Base-by-base conservation (phyloP, 1,140 invertebrate genomes). In the Sweltsa coloradensis region DNA sequence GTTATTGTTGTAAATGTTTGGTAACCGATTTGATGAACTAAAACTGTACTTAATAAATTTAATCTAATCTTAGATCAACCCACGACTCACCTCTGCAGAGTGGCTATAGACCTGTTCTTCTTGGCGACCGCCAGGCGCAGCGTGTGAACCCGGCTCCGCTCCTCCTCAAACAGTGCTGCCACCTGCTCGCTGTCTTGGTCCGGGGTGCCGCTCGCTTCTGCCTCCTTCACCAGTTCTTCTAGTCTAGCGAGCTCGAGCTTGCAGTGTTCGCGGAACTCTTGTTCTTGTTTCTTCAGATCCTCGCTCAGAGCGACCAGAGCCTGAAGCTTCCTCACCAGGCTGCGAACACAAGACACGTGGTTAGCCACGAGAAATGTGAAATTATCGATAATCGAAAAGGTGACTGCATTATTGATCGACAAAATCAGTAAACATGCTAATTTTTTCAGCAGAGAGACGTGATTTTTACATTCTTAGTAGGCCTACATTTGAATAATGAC, bases 101-200 rank as follows among this genome's bases (percentile, higher is more conserved):
- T 69, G 2, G 87, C 76, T 34, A 95, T 82, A 47, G 86, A 79
- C 47, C 89, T 71, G 64, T 90, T 94, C 53, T 84, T 78, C 50
- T 85, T 83, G 0, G 86, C 90, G 13, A 89, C 56, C 55, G 79
- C 72, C 44, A 82, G 59, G 56, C 77, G 72, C 37, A 75, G 66
- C 41, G 63, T 58, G 44, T 69, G 70, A 16, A 81, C 58, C 40
- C 72, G 71, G 52, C 72, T 68, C 53, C 73, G 73, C 48, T 78
- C 71, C 11, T 75, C 68, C 23, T 76, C 70, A 41, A 84, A 73
- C 51, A 75, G 72, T 27, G 66, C 64, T 43, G 63, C 55, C 48
- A 45, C 50, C 22, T 37, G 53, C 34, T 34, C 44, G 42, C 45
- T 51, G 43, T 65, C 64, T 22, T 53, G 56, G 50, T 63, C 55